Evolutionary conservation across 2,113 vertebrate genomes (phyloP).

Genomic region (Heterotilapia buettikoferi): DNA sequence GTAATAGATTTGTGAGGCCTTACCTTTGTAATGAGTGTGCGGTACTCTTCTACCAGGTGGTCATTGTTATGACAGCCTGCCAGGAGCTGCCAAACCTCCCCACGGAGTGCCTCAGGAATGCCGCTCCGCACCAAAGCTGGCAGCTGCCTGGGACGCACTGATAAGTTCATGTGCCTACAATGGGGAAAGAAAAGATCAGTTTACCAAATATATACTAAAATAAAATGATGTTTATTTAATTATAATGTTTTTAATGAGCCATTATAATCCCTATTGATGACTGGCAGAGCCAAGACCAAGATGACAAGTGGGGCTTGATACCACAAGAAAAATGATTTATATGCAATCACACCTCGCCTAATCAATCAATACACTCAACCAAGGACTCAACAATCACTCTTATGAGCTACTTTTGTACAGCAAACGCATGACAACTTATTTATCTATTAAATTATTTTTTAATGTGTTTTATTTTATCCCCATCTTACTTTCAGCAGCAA

Average conservation of each 20-base stretch:
- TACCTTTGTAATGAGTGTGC: slow-evolving; percentile 99
- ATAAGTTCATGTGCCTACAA: slow-evolving; percentile 90
- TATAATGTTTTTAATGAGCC: background rate
- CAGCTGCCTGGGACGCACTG: slow-evolving; percentile 87
- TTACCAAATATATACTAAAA: background rate
- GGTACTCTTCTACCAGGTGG: slow-evolving; percentile 95
- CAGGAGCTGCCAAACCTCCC: slow-evolving; percentile 97
- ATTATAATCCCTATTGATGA: background rate
- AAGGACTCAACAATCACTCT: background rate
- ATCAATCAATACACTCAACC: background rate
- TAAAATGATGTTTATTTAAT: background rate
- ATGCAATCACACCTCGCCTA: background rate
- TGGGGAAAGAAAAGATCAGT: background rate
- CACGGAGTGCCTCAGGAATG: slow-evolving; percentile 91
- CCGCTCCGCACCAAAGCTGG: slow-evolving; percentile 89
- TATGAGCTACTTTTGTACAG: background rate
- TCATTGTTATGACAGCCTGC: slow-evolving; percentile 98
- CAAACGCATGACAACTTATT: background rate
- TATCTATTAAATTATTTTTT: background rate
- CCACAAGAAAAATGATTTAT: background rate
- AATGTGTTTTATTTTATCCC: background rate
- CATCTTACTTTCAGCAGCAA: background rate
- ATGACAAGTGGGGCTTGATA: background rate
- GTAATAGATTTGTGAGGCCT: background rate
- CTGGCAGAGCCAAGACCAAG: background rate